Evolutionary conservation across 2,888 invertebrate genomes (phyloP).

Genomic region (Caenorhabditis sinica): DNA sequence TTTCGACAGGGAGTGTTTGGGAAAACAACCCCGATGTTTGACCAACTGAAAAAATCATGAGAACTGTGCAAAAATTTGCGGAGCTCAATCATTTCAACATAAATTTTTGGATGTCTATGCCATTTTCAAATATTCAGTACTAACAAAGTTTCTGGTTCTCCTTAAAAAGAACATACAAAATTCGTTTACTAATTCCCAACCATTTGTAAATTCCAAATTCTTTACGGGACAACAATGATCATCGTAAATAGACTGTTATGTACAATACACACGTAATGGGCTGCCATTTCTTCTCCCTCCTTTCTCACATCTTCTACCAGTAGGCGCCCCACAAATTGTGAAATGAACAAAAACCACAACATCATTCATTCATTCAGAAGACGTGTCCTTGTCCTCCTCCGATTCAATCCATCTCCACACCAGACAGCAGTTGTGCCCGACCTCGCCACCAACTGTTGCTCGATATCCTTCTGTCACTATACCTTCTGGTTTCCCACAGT

Average conservation of each 20-base stretch:
- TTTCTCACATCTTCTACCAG: background rate
- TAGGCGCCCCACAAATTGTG: conserved; percentile 29
- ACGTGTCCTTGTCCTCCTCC: conserved; percentile 13
- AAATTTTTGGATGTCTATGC: no score
- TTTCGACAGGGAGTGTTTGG: conserved; percentile 27
- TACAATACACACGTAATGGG: conserved; percentile 55
- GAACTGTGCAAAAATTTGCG: no score
- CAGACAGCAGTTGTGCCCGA: conserved; percentile 22
- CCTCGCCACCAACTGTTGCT: conserved; percentile 47
- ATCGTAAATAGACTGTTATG: conserved; percentile 32
- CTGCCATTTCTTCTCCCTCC: conserved; percentile 28
- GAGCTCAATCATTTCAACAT: no score
- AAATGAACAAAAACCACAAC: conserved; percentile 39
- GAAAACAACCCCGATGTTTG: conserved; percentile 22
- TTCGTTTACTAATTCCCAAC: background rate
- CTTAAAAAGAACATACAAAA: no score
- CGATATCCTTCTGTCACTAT: conserved; percentile 3
- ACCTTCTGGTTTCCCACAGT: conserved; percentile 10
- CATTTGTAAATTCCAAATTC: background rate
- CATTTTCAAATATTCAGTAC: background rate
- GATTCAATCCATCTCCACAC: conserved; percentile 8
- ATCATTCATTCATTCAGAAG: conserved; percentile 47
- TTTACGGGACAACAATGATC: conserved; percentile 23
- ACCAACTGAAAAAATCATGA: conserved; percentile 28
- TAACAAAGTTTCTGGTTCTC: no score